A percentile compares a stretch with the other conserved stretches of the same genome.
Conservation (phyloP, 2,888 invertebrate species). For the Rotaria magnacalcarata region DNA sequence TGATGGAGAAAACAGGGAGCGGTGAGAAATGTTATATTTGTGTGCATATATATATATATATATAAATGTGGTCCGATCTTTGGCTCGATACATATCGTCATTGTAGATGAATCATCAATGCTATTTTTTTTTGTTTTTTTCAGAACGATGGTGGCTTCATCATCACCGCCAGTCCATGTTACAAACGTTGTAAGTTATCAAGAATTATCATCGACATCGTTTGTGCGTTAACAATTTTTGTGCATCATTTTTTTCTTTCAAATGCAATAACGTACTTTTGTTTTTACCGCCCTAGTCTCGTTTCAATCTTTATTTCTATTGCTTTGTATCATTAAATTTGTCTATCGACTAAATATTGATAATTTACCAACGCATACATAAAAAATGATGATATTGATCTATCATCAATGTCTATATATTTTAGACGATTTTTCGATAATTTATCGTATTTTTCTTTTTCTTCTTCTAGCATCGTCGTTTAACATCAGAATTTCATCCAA, state of each 20-base stretch:
- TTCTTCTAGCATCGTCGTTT: neutral
- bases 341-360: conserved; percentile 1
- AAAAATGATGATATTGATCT: neutral
- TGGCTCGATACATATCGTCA: neutral
- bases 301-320: neutral
- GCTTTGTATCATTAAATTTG: neutral
- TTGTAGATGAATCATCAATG: neutral
- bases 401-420: neutral
- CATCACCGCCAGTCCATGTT: neutral
- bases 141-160: neutral
- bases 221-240: neutral
- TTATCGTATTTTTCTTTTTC: neutral
- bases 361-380: neutral
- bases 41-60: neutral
- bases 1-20: neutral
- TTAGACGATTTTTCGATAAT: neutral
- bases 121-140: neutral
- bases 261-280: neutral
- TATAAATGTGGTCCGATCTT: neutral
- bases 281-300: neutral
- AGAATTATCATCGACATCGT: neutral
- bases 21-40: neutral
- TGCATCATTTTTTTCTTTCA: neutral
- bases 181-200: neutral
- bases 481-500: neutral